phyloP scores from a whole-genome alignment of 2,888 invertebrate species.

The Strigamia maritima region DNA sequence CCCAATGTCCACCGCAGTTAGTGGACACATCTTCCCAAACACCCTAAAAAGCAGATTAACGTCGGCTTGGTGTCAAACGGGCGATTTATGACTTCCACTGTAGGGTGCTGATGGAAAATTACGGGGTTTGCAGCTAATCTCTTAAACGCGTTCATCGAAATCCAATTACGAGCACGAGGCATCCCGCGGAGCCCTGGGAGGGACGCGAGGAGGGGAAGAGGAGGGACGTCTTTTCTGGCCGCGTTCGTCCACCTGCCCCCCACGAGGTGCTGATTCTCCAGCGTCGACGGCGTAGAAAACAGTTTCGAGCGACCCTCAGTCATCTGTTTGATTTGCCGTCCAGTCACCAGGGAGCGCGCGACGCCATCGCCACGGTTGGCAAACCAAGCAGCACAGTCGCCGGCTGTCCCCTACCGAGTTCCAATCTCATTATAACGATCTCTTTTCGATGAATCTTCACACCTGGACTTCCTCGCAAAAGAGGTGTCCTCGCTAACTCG shows the following conservation, averaged over 20 bases:
- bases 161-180: constrained; percentile 23
- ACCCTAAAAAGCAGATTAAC: constrained; percentile 8
- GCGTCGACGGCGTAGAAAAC: constrained; percentile 23
- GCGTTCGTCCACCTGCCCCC: constrained; percentile 23
- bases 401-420: not conserved
- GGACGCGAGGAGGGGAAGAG: constrained; percentile 15
- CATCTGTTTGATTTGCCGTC: constrained; percentile 23
- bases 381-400: not conserved
- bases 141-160: constrained; percentile 23
- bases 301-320: constrained; percentile 13
- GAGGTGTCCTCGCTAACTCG: not conserved
- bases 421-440: constrained; percentile 19
- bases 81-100: constrained; percentile 16
- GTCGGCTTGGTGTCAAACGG: constrained; percentile 5
- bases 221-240: constrained; percentile 10
- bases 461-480: not conserved
- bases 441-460: not conserved
- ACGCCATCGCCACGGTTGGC: constrained; percentile 16
- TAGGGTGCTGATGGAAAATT: constrained; percentile 23
- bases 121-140: constrained; percentile 23
- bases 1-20: not conserved
- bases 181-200: not conserved
- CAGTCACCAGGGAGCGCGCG: constrained; percentile 12
- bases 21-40: constrained; percentile 11
- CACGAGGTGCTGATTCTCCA: constrained; percentile 23